Base-by-base conservation (phyloP, 2,888 invertebrate species). In the Poecilobothrus nobilitatus region DNA sequence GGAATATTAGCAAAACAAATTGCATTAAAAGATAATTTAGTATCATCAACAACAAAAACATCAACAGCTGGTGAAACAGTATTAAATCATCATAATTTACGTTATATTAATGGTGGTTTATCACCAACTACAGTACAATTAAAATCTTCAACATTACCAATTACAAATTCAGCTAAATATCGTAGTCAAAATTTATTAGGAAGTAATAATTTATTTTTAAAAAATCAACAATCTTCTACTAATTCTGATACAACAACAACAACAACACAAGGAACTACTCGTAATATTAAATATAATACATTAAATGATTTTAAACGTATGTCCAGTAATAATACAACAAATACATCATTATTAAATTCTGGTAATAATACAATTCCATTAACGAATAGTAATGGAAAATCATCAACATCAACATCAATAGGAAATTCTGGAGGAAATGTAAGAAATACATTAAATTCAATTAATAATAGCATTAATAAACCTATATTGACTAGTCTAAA, bases 1-100 rank as follows among this genome's bases (percentile, higher is more conserved):
- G 74, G 71, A 72, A 75, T 70, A 64, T 73, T 72, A 72, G 73
- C 71, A 67, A 73, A 70, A 67, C 71, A 66, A 53, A 18, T 34
- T 64, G 65, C 73, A 33, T 71, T 71, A 61, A 73, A 73, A 68
- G 70, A 70, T 64, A 65, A 68, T 27, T 61, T 70, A 65, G 67
- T 71, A 18, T 22, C 67, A 65, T 44, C 66, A 66, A 64, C 53
- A 15, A 67, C 71, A 68, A 67, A 71, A 68, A 21, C 71, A 65
- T 69, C 70, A 67, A 69, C 69, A 12, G 68, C 69, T n/a, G 18
- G 12, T 2, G 18, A 18, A 53, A 15, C 18, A 12, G 53, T 18
- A 18, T 6, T 15, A 2, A 5, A 15, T 53, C 18, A 12, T 18
- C 15, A 18, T 9, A 53, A 53, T 53, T 53, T 53, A 53, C 53